Percentiles rank a stretch among this genome's conserved stretches.
Evolutionary conservation across 1,140 invertebrate species (phyloP).

Genomic region (Drosophila albomicans): DNA sequence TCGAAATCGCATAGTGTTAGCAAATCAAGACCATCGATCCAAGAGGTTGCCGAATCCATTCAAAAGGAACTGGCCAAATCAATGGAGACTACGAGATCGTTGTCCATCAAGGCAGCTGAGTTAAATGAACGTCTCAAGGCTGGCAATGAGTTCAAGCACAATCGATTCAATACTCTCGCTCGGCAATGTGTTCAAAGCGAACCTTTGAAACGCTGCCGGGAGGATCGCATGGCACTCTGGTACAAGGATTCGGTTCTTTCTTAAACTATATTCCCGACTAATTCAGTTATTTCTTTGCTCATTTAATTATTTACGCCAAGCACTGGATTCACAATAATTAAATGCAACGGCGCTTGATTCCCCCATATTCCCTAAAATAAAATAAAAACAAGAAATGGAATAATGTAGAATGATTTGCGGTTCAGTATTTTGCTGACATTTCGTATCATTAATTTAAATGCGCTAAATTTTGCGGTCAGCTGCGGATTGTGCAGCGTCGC

Average conservation of each 20-base stretch:
- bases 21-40: background rate
- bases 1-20: background rate
- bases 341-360: background rate
- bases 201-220: conserved; percentile 31
- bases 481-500: conserved; percentile 31
- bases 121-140: conserved; percentile 54
- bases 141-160: conserved; percentile 54
- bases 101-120: conserved; percentile 37
- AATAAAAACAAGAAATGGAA: background rate
- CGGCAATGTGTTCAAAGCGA: conserved; percentile 36
- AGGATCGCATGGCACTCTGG: conserved; percentile 68
- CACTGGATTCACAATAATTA: background rate
- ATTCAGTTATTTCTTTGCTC: too few species aligned
- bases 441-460: conserved; percentile 74
- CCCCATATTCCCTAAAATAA: background rate
- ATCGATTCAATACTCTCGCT: conserved; percentile 43
- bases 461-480: conserved; percentile 64
- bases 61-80: background rate
- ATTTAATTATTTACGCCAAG: too few species aligned
- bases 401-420: conserved; percentile 64
- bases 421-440: conserved; percentile 61
- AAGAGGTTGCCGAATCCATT: conserved; percentile 12
- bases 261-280: background rate
- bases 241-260: conserved; percentile 66
- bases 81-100: conserved; percentile 14